phyloP scores from a whole-genome alignment of 2,888 invertebrate genomes.

The Electrophaes corylata region DNA sequence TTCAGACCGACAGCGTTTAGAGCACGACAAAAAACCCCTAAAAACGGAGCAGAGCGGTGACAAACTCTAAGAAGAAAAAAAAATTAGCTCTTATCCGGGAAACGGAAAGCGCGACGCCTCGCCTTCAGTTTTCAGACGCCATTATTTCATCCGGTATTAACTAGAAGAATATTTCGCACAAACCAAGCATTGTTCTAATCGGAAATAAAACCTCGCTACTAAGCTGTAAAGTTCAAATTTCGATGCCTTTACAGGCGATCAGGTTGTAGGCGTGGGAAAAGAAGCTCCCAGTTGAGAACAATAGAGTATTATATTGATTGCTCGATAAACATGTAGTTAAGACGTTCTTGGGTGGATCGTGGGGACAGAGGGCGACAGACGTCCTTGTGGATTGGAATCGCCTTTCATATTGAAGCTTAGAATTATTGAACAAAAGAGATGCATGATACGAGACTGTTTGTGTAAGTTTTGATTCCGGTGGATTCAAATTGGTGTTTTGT shows the following conservation, averaged over 20 bases:
- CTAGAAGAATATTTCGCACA: conserved; percentile 53
- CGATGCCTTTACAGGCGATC: conserved; percentile 48
- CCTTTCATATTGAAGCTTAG: conserved; percentile 65
- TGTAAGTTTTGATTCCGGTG: conserved; percentile 42
- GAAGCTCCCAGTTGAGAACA: conserved; percentile 48
- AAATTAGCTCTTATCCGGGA: conserved; percentile 59
- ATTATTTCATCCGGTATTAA: conserved; percentile 70
- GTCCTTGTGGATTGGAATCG: conserved; percentile 60
- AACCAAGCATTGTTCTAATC: conserved; percentile 47
- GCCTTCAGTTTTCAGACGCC: conserved; percentile 70
- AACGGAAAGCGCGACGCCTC: conserved; percentile 65
- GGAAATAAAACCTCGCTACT: conserved; percentile 51
- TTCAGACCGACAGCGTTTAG: conserved; percentile 50
- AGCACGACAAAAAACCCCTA: conserved; percentile 51
- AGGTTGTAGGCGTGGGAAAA: conserved; percentile 41
- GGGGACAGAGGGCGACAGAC: conserved; percentile 47
- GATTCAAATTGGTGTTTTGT: conserved; percentile 30
- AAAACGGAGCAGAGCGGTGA: conserved; percentile 53
- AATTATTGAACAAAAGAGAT: conserved; percentile 55
- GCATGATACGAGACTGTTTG: conserved; percentile 48
- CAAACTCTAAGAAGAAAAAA: conserved; percentile 59
- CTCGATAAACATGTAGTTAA: conserved; percentile 46
- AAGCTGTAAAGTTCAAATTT: conserved; percentile 61
- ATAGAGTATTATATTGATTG: conserved; percentile 59
- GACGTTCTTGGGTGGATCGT: conserved; percentile 44